These are phyloP conservation scores for Oreochromis aureus DNA, from an alignment of 2,113 vertebrate species.

Conservation along the genomic window DNA sequence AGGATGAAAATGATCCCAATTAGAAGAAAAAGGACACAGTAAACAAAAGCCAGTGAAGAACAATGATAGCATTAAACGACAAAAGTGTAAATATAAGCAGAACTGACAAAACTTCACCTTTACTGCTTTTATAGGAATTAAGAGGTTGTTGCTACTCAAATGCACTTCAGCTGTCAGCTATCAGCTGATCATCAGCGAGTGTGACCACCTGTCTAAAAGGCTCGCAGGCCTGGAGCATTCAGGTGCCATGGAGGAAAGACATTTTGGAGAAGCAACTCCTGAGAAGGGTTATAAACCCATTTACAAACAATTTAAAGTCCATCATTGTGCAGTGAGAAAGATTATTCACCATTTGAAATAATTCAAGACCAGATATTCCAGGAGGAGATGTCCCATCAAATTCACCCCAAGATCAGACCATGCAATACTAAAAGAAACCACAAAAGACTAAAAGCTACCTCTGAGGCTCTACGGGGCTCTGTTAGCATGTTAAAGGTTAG, in stretches of 20 bases:
- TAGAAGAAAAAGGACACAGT: not conserved
- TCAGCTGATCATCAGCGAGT: not conserved
- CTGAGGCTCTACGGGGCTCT: not conserved
- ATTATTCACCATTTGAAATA: not conserved
- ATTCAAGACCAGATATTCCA: not conserved
- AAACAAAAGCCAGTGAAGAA: not conserved
- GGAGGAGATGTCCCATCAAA: not conserved
- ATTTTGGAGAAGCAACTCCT: not conserved
- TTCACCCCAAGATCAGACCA: not conserved
- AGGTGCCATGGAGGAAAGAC: rapidly evolving
- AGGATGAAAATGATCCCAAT: not conserved
- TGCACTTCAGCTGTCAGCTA: not conserved
- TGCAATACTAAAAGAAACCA: not conserved
- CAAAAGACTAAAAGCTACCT: not conserved
- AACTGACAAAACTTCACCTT: not conserved
- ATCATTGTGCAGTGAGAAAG: not conserved
- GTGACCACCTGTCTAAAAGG: not conserved
- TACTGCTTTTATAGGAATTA: rapidly evolving
- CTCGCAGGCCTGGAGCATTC: not conserved
- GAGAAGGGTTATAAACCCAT: not conserved
- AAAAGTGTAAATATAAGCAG: not conserved
- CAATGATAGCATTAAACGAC: rapidly evolving
- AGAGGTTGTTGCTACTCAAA: not conserved
- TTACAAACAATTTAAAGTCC: not conserved
- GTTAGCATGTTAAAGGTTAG: not conserved